Base-by-base conservation (phyloP, 2,888 invertebrate species). In the Xestia sexstrigata region DNA sequence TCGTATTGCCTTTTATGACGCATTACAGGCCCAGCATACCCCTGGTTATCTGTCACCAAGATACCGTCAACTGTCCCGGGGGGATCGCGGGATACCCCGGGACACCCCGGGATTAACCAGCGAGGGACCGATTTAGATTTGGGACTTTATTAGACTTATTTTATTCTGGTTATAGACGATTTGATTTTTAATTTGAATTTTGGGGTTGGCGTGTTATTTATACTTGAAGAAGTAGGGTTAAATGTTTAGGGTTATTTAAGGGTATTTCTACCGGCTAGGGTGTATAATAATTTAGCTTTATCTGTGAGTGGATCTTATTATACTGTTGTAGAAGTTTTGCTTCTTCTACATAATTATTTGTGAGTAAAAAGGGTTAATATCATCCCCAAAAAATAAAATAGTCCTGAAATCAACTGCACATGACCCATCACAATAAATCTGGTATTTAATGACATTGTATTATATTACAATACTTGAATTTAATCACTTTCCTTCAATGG, bases 1-100 rank as follows among this genome's bases (percentile, higher is more conserved):
- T 95, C 92, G 93, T 92, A 91, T 93, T 91, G 91, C 93, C 94
- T 94, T 95, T 96, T 96, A 95, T 95, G 95, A 96, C 95, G 94
- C 95, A 95, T 96, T 95, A 95, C 92, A 83, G 83, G 90, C 87
- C 88, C 70, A 49, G 88, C 82, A 58, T 74, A 89, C 90, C 92
- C 93, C 91, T 85, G 87, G 93, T 91, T 94, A 94, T 94, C 95
- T 93, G 93, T 95, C 95, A 95, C 92, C 90, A 92, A 93, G 95
- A 95, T 95, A 94, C 93, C 93, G 95, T 94, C 95, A 93, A 94
- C 91, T 93, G 93, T 94, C 94, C 93, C 89, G 76, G 87, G 95
- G 94, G 95, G 79, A 78, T 84, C 92, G 89, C 90, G 83, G 91
- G 92, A 88, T 82, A 79, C 83, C 86, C 79, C 85, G 89, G 75